A percentile compares a stretch with the other conserved stretches of the same genome.
Evolutionary conservation across 2,797 vertebrate genomes (phyloP).

Genomic region (Cyprinella venusta): DNA sequence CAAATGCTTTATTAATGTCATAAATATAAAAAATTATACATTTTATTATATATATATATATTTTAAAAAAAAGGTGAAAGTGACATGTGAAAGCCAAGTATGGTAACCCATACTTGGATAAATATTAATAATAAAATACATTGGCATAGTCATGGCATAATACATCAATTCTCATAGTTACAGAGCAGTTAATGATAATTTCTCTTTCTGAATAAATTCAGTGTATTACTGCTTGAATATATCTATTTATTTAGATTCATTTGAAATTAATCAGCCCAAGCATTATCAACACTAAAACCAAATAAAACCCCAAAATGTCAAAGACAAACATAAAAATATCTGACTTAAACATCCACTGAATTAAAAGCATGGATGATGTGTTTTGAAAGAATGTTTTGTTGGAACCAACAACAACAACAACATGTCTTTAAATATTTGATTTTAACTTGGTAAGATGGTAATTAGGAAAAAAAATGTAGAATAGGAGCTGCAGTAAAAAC

Average conservation of each 20-base stretch:
- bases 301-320: not conserved
- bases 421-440: no score
- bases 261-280: not conserved
- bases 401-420: not conserved
- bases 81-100: no score
- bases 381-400: not conserved
- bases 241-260: not conserved
- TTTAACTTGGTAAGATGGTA: not conserved
- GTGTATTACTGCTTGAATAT: not conserved
- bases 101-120: not conserved
- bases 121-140: slow-evolving; percentile 15
- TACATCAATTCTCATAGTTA: not conserved
- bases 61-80: no score
- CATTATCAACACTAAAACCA: slow-evolving; percentile 4
- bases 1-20: not conserved
- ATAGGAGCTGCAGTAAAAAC: not conserved
- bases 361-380: not conserved
- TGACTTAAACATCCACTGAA: not conserved
- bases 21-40: not conserved
- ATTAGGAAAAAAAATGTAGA: not conserved
- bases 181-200: not conserved
- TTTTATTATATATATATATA: not conserved
- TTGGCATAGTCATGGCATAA: not conserved
- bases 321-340: not conserved
- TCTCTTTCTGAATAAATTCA: not conserved